Evolutionary conservation across 2,113 vertebrate genomes (phyloP).

Genomic region (Poeciliopsis retropinna): DNA sequence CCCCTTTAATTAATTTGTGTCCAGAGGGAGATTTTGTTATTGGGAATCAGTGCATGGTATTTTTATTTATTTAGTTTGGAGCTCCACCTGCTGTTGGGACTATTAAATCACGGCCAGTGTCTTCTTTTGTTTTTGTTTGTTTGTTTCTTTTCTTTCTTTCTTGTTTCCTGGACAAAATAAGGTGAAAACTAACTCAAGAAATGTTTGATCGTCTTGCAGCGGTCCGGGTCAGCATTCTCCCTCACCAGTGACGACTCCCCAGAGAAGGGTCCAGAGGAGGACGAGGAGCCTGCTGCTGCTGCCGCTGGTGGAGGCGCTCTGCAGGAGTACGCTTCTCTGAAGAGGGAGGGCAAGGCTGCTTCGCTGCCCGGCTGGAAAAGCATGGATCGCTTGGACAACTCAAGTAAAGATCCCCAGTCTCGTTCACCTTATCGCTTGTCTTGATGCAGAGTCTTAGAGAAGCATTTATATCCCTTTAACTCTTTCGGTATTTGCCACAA

Average conservation of each 20-base stretch:
- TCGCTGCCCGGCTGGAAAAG: slow-evolving; percentile 88
- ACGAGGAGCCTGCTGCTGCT: slow-evolving; percentile 35
- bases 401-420: slow-evolving; percentile 79
- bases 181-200: not conserved
- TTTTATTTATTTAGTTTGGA: slow-evolving; percentile 19
- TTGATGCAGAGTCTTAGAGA: not conserved
- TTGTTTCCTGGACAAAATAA: too few species aligned
- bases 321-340: slow-evolving; percentile 76
- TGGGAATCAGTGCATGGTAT: not conserved
- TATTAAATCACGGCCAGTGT: slow-evolving; percentile 4
- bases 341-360: slow-evolving; percentile 77
- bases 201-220: slow-evolving; percentile 67
- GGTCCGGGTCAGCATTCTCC: slow-evolving; percentile 86
- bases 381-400: slow-evolving; percentile 86
- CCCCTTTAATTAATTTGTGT: not conserved
- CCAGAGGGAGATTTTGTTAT: not conserved
- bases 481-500: not conserved
- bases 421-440: not conserved
- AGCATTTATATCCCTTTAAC: not conserved
- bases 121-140: not conserved
- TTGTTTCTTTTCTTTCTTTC: too few species aligned
- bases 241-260: slow-evolving; percentile 82
- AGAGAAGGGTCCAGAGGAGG: slow-evolving; percentile 73
- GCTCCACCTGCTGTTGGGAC: slow-evolving; percentile 62
- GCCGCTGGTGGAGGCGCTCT: slow-evolving; percentile 37